phyloP scores from a whole-genome alignment of 53 echinoderm and acorn worm species.

The Holothuria scabra region DNA sequence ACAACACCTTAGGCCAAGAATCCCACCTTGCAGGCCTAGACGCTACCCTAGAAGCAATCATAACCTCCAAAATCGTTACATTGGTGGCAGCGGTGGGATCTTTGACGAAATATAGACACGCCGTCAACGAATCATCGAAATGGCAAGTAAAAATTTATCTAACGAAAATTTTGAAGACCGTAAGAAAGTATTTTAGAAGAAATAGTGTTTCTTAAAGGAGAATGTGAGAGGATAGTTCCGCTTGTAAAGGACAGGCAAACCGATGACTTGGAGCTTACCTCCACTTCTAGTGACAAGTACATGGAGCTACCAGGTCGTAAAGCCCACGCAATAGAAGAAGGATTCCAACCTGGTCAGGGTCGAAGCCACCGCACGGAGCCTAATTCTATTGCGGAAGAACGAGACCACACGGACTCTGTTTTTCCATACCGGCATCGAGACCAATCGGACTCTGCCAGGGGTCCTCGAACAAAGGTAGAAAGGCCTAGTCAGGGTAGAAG shows the following conservation, averaged over 20 bases:
- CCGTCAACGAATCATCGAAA: too few species aligned
- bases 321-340: not conserved
- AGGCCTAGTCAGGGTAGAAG: too few species aligned
- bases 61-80: too few species aligned
- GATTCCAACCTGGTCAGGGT: not conserved
- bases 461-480: not conserved
- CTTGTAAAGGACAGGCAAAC: not conserved
- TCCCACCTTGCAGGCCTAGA: too few species aligned
- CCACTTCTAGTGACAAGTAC: not conserved
- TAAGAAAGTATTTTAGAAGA: not conserved
- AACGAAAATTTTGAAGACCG: not conserved
- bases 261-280: not conserved
- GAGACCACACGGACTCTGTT: not conserved
- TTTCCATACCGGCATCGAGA: not conserved
- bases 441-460: not conserved
- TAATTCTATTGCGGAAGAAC: not conserved
- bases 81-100: too few species aligned
- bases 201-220: too few species aligned
- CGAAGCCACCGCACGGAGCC: not conserved
- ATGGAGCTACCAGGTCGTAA: not conserved
- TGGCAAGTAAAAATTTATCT: conserved; percentile 1
- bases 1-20: too few species aligned
- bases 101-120: too few species aligned
- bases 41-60: too few species aligned
- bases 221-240: not conserved